Evolutionary conservation across 2,797 vertebrate genomes (phyloP).

Genomic region (Labeo calbasu): DNA sequence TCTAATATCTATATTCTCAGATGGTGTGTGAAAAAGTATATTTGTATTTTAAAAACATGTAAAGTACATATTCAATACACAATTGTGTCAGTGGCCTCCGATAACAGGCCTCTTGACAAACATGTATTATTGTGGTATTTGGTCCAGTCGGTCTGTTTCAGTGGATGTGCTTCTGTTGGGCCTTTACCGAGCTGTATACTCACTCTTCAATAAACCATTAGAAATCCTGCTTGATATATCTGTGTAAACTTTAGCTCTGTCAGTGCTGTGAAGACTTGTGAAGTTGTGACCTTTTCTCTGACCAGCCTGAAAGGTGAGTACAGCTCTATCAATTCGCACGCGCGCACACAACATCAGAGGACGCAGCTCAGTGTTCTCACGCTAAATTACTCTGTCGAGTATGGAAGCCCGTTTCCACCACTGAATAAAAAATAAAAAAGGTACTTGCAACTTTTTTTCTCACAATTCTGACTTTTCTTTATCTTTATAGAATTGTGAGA

Average conservation of each 20-base stretch:
- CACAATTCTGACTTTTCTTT: too few relatives aligned
- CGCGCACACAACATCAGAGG: neutral
- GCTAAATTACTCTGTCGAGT: constrained; percentile 27
- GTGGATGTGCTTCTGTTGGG: constrained; percentile 41
- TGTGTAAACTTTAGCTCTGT: constrained; percentile 7
- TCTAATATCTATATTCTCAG: constrained; percentile 52
- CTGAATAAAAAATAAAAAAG: too few relatives aligned
- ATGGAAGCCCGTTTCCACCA: too few relatives aligned
- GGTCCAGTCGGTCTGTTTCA: constrained; percentile 22
- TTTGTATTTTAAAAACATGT: constrained; percentile 52
- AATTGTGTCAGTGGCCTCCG: constrained; percentile 23
- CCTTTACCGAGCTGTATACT: constrained; percentile 21
- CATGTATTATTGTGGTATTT: constrained; percentile 32
- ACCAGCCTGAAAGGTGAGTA: constrained; percentile 24
- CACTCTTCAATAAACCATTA: constrained; percentile 28
- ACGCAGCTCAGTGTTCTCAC: constrained; percentile 6
- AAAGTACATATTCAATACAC: constrained; percentile 25
- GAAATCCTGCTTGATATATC: constrained; percentile 18
- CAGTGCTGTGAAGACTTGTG: constrained; percentile 2
- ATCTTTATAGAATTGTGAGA: too few relatives aligned
- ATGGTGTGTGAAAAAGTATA: constrained; percentile 48
- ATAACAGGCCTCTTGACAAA: constrained; percentile 33
- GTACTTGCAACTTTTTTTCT: too few relatives aligned
- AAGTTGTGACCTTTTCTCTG: constrained; percentile 22
- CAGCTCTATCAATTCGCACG: constrained; percentile 22